Percentiles rank a stretch among this genome's conserved stretches.
phyloP scores from a whole-genome alignment of 2,113 vertebrate species.

The Campylomormyrus numenius region DNA sequence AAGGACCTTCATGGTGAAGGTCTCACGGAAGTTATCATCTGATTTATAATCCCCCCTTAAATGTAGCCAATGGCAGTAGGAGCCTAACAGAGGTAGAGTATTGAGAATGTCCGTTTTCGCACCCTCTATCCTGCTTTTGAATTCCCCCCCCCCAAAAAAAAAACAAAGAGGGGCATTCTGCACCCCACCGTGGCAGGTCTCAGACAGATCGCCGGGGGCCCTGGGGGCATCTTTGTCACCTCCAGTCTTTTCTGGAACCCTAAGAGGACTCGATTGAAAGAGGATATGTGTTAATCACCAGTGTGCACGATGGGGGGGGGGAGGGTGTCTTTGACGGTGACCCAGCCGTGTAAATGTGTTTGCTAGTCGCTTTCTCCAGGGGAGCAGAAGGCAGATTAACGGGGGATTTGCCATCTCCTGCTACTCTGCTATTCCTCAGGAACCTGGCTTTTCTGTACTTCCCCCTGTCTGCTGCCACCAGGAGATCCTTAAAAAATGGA shows the following conservation, averaged over 20 bases:
- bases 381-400: neutral
- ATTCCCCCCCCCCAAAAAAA: neutral
- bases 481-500: neutral
- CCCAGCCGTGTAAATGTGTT: neutral
- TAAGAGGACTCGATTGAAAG: neutral
- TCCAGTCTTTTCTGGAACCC: neutral
- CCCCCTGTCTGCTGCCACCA: neutral
- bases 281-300: neutral
- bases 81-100: neutral
- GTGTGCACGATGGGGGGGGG: neutral
- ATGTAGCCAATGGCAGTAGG: neutral
- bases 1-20: neutral
- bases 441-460: neutral
- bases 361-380: neutral
- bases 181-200: neutral
- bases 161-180: neutral
- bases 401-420: neutral
- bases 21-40: neutral
- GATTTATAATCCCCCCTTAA: neutral
- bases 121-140: neutral
- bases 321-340: neutral
- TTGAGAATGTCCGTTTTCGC: neutral
- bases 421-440: neutral
- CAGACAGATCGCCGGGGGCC: neutral
- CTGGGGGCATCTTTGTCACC: neutral